Evolutionary conservation across 2,888 invertebrate genomes (phyloP), one percentile per base, ranked within the genome.

Genomic region (Platerodrilus igneus): DNA sequence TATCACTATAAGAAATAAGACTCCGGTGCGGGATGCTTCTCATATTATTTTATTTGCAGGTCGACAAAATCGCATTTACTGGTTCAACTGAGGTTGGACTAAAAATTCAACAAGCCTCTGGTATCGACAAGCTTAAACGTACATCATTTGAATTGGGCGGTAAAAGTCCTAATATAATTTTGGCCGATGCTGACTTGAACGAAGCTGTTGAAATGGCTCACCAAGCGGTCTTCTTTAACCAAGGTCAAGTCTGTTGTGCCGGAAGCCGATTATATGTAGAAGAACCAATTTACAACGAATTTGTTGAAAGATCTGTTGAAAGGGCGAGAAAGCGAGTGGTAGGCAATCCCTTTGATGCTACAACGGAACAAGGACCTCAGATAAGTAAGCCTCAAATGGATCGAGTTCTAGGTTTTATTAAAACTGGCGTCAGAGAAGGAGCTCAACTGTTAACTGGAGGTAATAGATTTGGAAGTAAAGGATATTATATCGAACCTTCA

Each of bases 1-100:
- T n/a, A n/a, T n/a, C n/a, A n/a, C n/a, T n/a, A n/a, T n/a, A n/a
- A n/a, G n/a, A n/a, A n/a, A n/a, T n/a, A n/a, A n/a, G n/a, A n/a
- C n/a, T n/a, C n/a, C n/a, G n/a, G n/a, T n/a, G n/a, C n/a, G n/a
- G n/a, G n/a, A n/a, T n/a, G n/a, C n/a, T n/a, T n/a, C n/a, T n/a
- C n/a, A n/a, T n/a, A n/a, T n/a, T n/a, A 15, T 33, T 15, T 36
- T 18, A n/a, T 14, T 29, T 30, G 15, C 45, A 83, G 57, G 83
- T 93, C 2, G 86, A 92, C 58, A 93, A 92, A 69, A 78, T 95
- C 8, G 93, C 94, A 0, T 95, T 96, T 63, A 95, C 95, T n/a
- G 95, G 86, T 1, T 86, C 86, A 0, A 87, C 86, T 0, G 83
- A 92, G 67, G 86, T 94, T 9, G 94, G 95, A 30, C 82, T 88